Evolutionary conservation across 2,888 invertebrate species (phyloP), one percentile per base, ranked within the genome.

Genomic region (Venusia cambrica): DNA sequence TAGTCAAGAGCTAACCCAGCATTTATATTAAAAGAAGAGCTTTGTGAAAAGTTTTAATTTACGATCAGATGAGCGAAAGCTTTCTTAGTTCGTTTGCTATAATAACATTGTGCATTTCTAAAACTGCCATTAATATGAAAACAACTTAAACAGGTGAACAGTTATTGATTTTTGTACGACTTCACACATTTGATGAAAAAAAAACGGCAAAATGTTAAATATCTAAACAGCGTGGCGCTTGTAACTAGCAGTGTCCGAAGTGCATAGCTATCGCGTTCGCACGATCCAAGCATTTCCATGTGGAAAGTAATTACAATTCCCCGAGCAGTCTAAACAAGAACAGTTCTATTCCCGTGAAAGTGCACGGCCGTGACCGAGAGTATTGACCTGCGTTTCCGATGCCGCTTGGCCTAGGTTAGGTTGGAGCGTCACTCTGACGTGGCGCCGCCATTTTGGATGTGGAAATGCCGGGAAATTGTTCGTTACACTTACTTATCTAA

Each of bases 371-470:
- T 81, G 83, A 80, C 81, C 79, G 78, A 73, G 81, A 62, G 79
- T 78, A 79, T 68, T 76, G 83, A 81, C 79, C 81, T 67, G 62
- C 57, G 72, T 55, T 62, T 66, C 73, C 73, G 72, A 71, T 51
- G 66, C 68, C 73, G 71, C 71, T 79, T 81, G 75, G 78, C 76
- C 84, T 83, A 84, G 84, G 84, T 83, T 81, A 79, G 72, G n/a
- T n/a, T n/a, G n/a, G 69, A 60, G 67, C 63, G 73, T 62, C 65
- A 64, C 48, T 54, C 54, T 73, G 74, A 78, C 76, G 76, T 74
- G 75, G 70, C 44, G 47, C 29, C 66, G 64, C 67, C 64, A 67
- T 65, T 51, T 65, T 65, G 53, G 13, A 38, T 27, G 46, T 47
- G 52, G 48, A 59, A 63, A 62, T 57, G 58, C 66, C 65, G 61